Base-by-base conservation (phyloP, 2,888 invertebrate genomes). In the Acanthococcus lagerstroemiae region DNA sequence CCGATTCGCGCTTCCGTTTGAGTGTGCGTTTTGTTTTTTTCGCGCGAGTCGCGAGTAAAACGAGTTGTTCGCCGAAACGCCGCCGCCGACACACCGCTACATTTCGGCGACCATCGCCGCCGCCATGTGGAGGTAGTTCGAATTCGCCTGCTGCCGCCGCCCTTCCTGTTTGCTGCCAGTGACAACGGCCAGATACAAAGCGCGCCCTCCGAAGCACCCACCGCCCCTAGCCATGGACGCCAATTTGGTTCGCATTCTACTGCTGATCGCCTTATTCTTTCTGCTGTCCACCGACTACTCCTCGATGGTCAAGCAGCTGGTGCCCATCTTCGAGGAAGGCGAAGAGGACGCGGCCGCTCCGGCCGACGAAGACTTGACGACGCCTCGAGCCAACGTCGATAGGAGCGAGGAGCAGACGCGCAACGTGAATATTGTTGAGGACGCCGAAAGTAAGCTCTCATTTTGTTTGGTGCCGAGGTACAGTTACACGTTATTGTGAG, bases 251-350 rank as follows among this genome's bases (percentile, higher is more conserved):
- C 78, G 81, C 6, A 73, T 81, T 48, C 77, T 81, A 67, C 79
- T 82, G 72, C 77, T 80, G 68, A 73, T 81, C 45, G 80, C 80
- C 68, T 77, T 82, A 74, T 77, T 82, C 70, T 74, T 82, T 67
- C 76, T 81, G 68, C 75, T 82, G 67, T 78, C 81, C 67, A 80
- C 80, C 44, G 82, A 82, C 73, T 80, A 81, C 72, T 78, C 78
- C 4, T 76, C 78, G 44, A 72, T 81, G 48, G 72, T 82, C 37
- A 75, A 77, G 27, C 77, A 77, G 61, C 72, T 80, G 44, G 76
- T 80, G 67, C 79, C 80, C 69, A 79, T 78, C 25, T 77, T 74
- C 66, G 73, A 73, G 6, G 72, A 55, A 17, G 45, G 48, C 52
- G 66, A 67, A 44, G 60, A 74, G 2, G 77, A 76, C 55, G 75